Percentiles rank a stretch among this genome's conserved stretches.
Conservation (phyloP, 2,113 vertebrate species). For the Jacana jacana region DNA sequence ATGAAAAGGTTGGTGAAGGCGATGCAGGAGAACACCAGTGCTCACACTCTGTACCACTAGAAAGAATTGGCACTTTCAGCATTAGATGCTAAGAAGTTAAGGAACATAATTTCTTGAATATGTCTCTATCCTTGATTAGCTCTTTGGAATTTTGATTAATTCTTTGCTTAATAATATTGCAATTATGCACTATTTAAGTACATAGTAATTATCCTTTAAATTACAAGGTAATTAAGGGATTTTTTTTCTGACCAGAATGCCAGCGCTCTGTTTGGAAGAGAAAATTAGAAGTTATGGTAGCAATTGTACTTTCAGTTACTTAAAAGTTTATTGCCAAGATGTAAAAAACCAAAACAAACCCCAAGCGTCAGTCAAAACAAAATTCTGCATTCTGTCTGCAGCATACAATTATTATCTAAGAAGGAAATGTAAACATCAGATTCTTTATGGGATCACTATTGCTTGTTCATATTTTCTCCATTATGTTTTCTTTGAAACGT, state of each 20-base stretch:
- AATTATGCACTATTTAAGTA: slow-evolving; percentile 57
- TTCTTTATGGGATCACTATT: neutral
- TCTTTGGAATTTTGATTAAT: slow-evolving; percentile 45
- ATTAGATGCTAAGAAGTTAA: neutral
- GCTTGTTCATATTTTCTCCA: neutral
- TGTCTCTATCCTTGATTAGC: slow-evolving; percentile 2
- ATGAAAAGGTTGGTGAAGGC: neutral
- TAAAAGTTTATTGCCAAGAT: neutral
- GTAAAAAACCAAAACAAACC: neutral
- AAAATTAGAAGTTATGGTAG: slow-evolving; percentile 41
- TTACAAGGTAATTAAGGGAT: slow-evolving; percentile 48
- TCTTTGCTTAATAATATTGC: slow-evolving; percentile 52
- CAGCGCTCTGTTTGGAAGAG: slow-evolving; percentile 3
- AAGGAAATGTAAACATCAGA: neutral
- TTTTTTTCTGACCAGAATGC: slow-evolving; percentile 27
- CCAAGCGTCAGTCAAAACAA: neutral
- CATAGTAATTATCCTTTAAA: slow-evolving; percentile 59
- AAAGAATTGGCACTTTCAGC: slow-evolving; percentile 15
- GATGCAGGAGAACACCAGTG: neutral
- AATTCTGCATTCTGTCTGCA: neutral
- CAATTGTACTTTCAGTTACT: slow-evolving; percentile 31
- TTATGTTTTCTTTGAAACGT: neutral
- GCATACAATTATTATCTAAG: neutral
- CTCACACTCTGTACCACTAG: neutral
- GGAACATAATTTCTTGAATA: neutral